phyloP scores from a whole-genome alignment of 2,888 invertebrate genomes.

The Mythimna albipuncta region DNA sequence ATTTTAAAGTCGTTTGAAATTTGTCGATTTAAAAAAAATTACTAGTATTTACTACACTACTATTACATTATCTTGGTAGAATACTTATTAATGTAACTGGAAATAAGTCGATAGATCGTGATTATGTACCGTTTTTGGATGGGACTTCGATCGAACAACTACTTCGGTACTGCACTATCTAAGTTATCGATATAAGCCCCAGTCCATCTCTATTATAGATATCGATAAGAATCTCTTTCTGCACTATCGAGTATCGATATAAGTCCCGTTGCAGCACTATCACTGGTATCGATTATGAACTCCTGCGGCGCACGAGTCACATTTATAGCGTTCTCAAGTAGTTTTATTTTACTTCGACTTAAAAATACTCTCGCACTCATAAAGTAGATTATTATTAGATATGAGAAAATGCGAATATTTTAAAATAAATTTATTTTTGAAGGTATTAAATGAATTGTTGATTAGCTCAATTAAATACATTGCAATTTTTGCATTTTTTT shows the following conservation, averaged over 20 bases:
- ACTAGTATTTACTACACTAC: no score
- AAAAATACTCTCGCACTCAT: constrained; percentile 52
- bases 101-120: no score
- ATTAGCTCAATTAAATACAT: not conserved
- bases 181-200: not conserved
- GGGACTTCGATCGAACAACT: no score
- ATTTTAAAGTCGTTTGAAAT: no score
- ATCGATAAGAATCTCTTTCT: constrained; percentile 3
- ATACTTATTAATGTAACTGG: no score
- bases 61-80: no score
- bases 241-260: constrained; percentile 32
- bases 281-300: constrained; percentile 55
- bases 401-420: constrained; percentile 60
- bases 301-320: constrained; percentile 70
- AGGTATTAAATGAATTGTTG: not conserved
- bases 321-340: constrained; percentile 66
- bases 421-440: constrained; percentile 40
- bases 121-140: no score
- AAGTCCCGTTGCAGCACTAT: constrained; percentile 30
- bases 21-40: no score
- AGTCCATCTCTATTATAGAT: no score
- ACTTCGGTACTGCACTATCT: no score
- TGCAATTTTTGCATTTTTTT: no score
- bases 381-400: constrained; percentile 53
- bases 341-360: constrained; percentile 63